Evolutionary conservation across 23 tunicate species (phyloP).

Genomic region (Botrylloides violaceus): DNA sequence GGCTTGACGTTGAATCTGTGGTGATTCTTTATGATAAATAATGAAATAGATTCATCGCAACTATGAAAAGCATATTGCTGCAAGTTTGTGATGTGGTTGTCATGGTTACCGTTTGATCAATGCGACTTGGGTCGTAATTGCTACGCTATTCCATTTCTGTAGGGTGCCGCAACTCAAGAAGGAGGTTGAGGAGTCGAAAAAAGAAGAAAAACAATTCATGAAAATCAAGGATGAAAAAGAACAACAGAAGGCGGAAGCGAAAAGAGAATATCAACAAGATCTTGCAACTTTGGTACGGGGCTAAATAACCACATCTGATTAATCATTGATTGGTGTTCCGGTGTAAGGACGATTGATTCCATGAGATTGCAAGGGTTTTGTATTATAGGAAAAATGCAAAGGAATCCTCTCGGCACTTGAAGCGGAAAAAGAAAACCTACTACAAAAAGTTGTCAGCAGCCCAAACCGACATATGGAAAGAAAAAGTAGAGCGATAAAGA

Average conservation of each 20-base stretch:
- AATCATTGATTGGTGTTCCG: background rate
- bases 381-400: background rate
- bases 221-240: background rate
- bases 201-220: background rate
- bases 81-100: too few species aligned
- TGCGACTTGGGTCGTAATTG: too few species aligned
- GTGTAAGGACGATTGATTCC: too few species aligned
- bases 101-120: too few species aligned
- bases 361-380: too few species aligned
- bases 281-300: background rate
- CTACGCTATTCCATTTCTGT: too few species aligned
- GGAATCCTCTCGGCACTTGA: background rate
- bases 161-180: background rate
- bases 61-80: too few species aligned
- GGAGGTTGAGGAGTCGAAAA: background rate
- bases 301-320: too few species aligned
- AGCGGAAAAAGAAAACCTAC: slow-evolving; percentile 17
- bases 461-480: slow-evolving; percentile 10
- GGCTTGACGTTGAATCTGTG: too few species aligned
- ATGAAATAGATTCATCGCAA: too few species aligned
- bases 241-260: background rate
- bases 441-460: slow-evolving; percentile 6
- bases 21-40: too few species aligned
- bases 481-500: background rate
- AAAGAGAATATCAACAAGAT: background rate